Evolutionary conservation across 1,140 invertebrate genomes (phyloP).

Genomic region (Neomicropteryx cornuta): DNA sequence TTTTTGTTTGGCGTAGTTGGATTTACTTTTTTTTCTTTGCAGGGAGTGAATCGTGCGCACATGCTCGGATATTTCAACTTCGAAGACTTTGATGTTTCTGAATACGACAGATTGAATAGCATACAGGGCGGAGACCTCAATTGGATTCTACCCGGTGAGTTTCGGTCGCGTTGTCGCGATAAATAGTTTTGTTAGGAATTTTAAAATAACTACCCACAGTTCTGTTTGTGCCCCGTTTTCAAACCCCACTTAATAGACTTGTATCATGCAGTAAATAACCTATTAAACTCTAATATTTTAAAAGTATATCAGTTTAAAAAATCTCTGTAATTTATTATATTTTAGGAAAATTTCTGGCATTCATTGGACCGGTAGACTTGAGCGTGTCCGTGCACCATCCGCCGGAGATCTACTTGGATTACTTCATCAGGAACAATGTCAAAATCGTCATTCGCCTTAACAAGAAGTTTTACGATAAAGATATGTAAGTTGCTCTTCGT

Average conservation of each 20-base stretch:
- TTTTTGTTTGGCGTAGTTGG: too few relatives aligned
- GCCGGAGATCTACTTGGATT: conserved; percentile 91
- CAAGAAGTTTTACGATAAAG: conserved; percentile 87
- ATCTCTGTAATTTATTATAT: conserved; percentile 11
- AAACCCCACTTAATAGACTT: too few relatives aligned
- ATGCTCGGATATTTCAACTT: conserved; percentile 88
- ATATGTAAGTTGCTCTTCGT: conserved; percentile 29
- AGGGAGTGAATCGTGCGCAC: conserved; percentile 76
- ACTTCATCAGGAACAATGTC: conserved; percentile 86
- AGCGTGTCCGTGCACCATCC: conserved; percentile 79
- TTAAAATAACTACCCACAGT: too few relatives aligned
- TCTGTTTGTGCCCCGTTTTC: too few relatives aligned
- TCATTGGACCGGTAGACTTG: conserved; percentile 85
- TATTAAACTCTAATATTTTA: too few relatives aligned
- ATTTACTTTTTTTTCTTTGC: too few relatives aligned
- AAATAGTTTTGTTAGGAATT: too few relatives aligned
- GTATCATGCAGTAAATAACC: too few relatives aligned
- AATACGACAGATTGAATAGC: conserved; percentile 82
- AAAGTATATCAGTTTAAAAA: too few relatives aligned
- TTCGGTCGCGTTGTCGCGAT: too few relatives aligned
- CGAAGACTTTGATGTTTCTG: conserved; percentile 84
- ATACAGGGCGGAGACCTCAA: conserved; percentile 98
- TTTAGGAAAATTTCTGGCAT: conserved; percentile 82
- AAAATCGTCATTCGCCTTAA: conserved; percentile 84
- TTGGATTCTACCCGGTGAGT: conserved; percentile 85